A percentile compares a stretch with the other conserved stretches of the same genome.
Conservation (phyloP, 2,113 vertebrate species). For the Stigmatopora nigra region DNA sequence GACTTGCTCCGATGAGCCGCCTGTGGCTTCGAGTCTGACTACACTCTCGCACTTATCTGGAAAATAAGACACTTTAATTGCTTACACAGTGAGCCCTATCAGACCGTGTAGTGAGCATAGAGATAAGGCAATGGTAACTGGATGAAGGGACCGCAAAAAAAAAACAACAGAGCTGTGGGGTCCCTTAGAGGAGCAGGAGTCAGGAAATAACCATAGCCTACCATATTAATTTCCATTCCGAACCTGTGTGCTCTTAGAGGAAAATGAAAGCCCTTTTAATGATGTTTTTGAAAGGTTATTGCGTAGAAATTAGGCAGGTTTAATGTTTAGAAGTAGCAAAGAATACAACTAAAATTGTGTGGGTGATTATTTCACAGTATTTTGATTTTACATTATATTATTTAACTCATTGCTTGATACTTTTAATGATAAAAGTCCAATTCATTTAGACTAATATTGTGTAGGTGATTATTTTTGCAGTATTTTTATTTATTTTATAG, state of each 20-base stretch:
- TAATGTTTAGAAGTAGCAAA: not conserved
- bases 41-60: slow-evolving; percentile 59
- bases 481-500: too few relatives aligned
- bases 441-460: too few relatives aligned
- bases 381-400: too few relatives aligned
- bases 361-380: slow-evolving; percentile 1
- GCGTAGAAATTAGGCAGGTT: not conserved
- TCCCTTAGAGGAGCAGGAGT: slow-evolving; percentile 46
- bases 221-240: slow-evolving; percentile 55
- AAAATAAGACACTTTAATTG: slow-evolving; percentile 66
- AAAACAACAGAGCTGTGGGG: slow-evolving; percentile 53
- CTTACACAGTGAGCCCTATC: slow-evolving; percentile 63
- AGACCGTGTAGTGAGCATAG: slow-evolving; percentile 51
- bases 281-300: not conserved
- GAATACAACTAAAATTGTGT: not conserved
- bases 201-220: slow-evolving; percentile 54
- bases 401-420: too few relatives aligned
- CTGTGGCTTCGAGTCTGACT: slow-evolving; percentile 60
- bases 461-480: too few relatives aligned
- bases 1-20: slow-evolving; percentile 46
- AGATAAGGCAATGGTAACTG: slow-evolving; percentile 69
- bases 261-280: slow-evolving; percentile 13
- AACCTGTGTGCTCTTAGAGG: slow-evolving; percentile 13
- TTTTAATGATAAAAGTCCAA: too few relatives aligned
- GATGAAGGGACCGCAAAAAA: slow-evolving; percentile 63